These are phyloP conservation scores for Emys orbicularis DNA, from an alignment of 2,797 vertebrate genomes.

Conservation along the genomic window DNA sequence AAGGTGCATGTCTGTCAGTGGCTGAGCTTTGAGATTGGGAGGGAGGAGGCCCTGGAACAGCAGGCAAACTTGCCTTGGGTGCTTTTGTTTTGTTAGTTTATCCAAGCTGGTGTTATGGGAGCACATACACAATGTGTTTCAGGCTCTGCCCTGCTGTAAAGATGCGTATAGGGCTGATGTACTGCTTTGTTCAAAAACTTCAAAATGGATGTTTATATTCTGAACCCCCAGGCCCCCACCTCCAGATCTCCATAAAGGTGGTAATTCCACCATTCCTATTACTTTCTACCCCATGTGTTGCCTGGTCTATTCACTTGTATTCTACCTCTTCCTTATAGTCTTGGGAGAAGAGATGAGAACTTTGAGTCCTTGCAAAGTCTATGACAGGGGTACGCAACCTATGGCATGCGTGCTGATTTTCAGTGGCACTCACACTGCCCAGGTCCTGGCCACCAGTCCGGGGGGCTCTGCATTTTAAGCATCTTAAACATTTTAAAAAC, in stretches of 20 bases:
- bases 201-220: neutral
- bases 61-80: neutral
- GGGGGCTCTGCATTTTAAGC: too few relatives aligned
- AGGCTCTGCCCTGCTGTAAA: neutral
- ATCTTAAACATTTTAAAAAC: too few relatives aligned
- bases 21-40: neutral
- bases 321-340: neutral
- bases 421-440: too few relatives aligned
- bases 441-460: too few relatives aligned
- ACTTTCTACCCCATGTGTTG: neutral
- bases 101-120: neutral
- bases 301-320: neutral
- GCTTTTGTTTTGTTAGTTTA: neutral
- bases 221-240: too few relatives aligned
- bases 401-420: too few relatives aligned
- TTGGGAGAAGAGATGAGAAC: rapidly evolving
- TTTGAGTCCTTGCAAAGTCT: neutral
- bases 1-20: neutral
- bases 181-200: too few relatives aligned
- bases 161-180: neutral
- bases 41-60: neutral
- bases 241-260: neutral
- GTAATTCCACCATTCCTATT: neutral
- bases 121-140: neutral
- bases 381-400: neutral